phyloP scores from a whole-genome alignment of 2,113 vertebrate species.

The Pardalotus punctatus region DNA sequence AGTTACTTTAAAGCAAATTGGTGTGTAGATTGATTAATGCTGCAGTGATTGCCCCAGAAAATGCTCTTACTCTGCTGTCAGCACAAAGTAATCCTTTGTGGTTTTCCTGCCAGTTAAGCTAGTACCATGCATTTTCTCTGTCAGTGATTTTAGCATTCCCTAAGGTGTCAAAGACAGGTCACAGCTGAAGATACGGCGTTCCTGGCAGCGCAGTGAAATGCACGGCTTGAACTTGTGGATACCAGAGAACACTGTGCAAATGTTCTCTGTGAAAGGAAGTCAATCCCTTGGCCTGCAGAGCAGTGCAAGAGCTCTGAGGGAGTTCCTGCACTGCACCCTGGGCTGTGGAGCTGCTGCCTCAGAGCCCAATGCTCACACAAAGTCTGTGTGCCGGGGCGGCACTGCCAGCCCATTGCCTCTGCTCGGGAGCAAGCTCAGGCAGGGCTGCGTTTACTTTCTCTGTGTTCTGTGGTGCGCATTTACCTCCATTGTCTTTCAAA shows the following conservation, averaged over 20 bases:
- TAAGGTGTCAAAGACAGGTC: not conserved
- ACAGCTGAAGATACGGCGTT: not conserved
- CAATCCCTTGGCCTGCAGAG: not conserved
- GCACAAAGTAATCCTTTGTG: not conserved
- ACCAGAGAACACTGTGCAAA: not conserved
- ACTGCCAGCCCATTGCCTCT: not conserved
- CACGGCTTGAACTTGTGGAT: not conserved
- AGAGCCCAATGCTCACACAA: rapidly evolving
- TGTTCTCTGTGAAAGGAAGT: not conserved
- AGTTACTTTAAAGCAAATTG: not conserved
- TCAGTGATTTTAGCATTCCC: not conserved
- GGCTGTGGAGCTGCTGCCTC: not conserved
- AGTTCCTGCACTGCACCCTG: not conserved
- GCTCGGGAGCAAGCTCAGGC: not conserved
- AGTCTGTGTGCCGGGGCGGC: not conserved
- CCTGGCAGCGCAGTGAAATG: not conserved
- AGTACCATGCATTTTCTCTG: not conserved
- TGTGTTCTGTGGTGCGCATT: not conserved
- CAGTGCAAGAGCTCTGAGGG: not conserved
- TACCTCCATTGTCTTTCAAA: not conserved
- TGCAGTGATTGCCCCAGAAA: not conserved
- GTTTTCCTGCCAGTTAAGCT: not conserved
- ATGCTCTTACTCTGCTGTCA: not conserved
- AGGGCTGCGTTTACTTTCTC: not conserved
- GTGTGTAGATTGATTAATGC: not conserved